These are phyloP conservation scores for Habrosyne pyritoides DNA, from an alignment of 2,888 invertebrate genomes.

Conservation along the genomic window DNA sequence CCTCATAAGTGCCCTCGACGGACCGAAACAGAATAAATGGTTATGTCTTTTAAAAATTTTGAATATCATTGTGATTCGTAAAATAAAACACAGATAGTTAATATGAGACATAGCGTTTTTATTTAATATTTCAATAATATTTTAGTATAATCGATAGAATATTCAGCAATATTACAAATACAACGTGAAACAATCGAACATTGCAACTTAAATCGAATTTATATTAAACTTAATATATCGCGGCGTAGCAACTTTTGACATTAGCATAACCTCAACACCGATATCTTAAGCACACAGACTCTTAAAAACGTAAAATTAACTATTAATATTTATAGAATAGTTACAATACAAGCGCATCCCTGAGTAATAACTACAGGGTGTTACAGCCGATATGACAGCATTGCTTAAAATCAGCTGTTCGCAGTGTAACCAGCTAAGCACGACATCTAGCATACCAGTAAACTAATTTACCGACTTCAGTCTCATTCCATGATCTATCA, in stretches of 20 bases:
- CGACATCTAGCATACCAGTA: constrained; percentile 18
- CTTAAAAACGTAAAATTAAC: constrained; percentile 61
- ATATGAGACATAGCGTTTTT: constrained; percentile 82
- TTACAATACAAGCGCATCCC: constrained; percentile 30
- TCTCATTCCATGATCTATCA: constrained; percentile 47
- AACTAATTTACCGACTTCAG: constrained; percentile 28
- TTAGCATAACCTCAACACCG: constrained; percentile 62
- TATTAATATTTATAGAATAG: constrained; percentile 45
- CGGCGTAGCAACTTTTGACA: constrained; percentile 65
- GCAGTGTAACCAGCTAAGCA: constrained; percentile 48
- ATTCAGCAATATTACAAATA: constrained; percentile 82
- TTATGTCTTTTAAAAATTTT: no score
- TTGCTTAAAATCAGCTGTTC: constrained; percentile 42
- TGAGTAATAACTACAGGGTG: constrained; percentile 19
- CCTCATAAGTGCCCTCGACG: no score
- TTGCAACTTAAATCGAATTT: constrained; percentile 72
- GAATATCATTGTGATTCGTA: background rate
- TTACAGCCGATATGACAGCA: constrained; percentile 51
- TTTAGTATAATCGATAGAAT: constrained; percentile 78
- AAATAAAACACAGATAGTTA: constrained; percentile 57
- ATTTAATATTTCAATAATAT: constrained; percentile 81
- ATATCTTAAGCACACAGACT: constrained; percentile 73
- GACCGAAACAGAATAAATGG: no score
- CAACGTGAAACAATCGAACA: constrained; percentile 80
- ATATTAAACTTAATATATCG: constrained; percentile 70